Percentiles rank a stretch among this genome's conserved stretches.
These are phyloP conservation scores for Gymnoscopelus microlampas DNA, from an alignment of 2,797 vertebrate species.

Conservation along the genomic window DNA sequence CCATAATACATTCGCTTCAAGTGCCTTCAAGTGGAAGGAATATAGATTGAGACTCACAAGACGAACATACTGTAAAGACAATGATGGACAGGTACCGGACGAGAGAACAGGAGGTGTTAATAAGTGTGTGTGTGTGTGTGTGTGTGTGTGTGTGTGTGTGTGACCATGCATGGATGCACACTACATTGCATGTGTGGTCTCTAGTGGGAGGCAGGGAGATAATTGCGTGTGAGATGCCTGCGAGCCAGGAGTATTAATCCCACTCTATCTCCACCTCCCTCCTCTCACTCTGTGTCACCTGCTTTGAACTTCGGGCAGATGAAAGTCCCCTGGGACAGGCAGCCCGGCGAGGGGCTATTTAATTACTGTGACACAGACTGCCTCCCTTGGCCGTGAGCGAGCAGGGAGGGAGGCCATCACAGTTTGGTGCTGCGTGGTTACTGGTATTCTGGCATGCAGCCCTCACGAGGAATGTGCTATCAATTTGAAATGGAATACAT, in stretches of 20 bases:
- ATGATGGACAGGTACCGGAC: constrained; percentile 48
- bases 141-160: constrained; percentile 71
- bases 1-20: constrained; percentile 18
- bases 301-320: constrained; percentile 55
- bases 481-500: constrained; percentile 81
- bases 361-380: constrained; percentile 44
- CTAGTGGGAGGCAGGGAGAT: constrained; percentile 35
- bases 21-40: constrained; percentile 8
- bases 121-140: constrained; percentile 70
- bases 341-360: constrained; percentile 41
- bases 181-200: neutral
- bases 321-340: constrained; percentile 35
- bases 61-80: constrained; percentile 25
- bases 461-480: neutral
- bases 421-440: neutral
- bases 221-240: constrained; percentile 45
- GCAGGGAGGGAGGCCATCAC: neutral
- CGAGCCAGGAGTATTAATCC: constrained; percentile 47
- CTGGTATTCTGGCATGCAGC: neutral
- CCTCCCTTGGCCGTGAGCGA: neutral
- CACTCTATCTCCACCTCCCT: constrained; percentile 37
- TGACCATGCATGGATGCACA: neutral
- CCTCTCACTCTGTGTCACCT: constrained; percentile 29
- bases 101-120: constrained; percentile 37
- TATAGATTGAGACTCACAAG: constrained; percentile 31